These are phyloP conservation scores for Apamea crenata DNA, from an alignment of 2,888 invertebrate genomes.

Conservation along the genomic window DNA sequence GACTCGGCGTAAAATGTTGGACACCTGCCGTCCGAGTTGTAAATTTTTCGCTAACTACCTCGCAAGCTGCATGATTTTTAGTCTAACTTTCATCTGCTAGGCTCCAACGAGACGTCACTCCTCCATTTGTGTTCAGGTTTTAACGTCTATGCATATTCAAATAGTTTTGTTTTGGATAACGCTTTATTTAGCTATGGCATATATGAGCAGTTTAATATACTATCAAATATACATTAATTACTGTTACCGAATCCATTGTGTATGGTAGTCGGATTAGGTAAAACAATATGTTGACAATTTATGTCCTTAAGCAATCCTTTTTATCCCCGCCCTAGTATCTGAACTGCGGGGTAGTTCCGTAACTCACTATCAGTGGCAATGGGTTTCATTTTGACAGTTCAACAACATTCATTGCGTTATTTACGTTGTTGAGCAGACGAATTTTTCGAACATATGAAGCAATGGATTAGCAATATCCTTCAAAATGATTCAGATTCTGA, in stretches of 20 bases:
- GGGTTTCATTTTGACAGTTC: too few relatives aligned
- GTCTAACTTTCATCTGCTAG: conserved; percentile 80
- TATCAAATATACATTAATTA: not conserved
- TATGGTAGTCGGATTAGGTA: not conserved
- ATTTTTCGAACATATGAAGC: too few relatives aligned
- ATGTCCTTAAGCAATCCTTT: not conserved
- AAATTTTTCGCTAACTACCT: conserved; percentile 80
- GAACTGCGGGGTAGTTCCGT: too few relatives aligned
- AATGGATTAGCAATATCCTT: too few relatives aligned
- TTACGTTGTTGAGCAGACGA: too few relatives aligned
- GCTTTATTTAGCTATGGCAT: conserved; percentile 8
- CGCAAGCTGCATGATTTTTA: conserved; percentile 82
- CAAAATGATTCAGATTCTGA: too few relatives aligned
- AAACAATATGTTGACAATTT: not conserved
- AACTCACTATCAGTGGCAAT: too few relatives aligned
- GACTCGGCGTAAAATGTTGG: conserved; percentile 65
- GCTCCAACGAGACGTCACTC: conserved; percentile 78
- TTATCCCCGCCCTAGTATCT: not conserved
- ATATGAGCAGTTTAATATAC: not conserved
- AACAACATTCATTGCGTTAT: too few relatives aligned
- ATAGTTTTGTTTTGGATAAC: conserved; percentile 74
- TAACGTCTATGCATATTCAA: conserved; percentile 83
- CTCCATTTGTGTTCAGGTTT: conserved; percentile 70
- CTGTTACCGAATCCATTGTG: not conserved
- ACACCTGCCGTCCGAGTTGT: conserved; percentile 76